Evolutionary conservation across 2,888 invertebrate species (phyloP).

Genomic region (Sphinx pinastri): DNA sequence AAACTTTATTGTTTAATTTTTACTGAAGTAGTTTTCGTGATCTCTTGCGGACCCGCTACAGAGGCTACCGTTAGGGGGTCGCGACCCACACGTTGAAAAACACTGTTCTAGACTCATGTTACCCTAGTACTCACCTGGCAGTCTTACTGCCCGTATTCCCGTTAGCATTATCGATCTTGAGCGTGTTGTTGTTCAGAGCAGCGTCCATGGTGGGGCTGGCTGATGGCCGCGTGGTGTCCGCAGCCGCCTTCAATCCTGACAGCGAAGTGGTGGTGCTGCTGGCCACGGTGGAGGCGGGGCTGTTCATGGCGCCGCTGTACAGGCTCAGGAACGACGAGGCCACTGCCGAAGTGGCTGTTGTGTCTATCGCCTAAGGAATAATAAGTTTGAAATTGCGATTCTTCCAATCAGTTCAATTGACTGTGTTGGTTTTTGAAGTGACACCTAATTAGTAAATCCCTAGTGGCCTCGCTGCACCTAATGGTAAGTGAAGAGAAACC

Average conservation of each 20-base stretch:
- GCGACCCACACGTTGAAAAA: too few relatives aligned
- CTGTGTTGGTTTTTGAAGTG: too few relatives aligned
- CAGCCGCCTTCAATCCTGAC: conserved; percentile 67
- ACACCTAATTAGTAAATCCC: too few relatives aligned
- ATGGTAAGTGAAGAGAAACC: too few relatives aligned
- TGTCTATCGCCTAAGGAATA: conserved; percentile 80
- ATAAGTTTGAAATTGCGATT: too few relatives aligned
- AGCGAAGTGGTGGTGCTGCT: conserved; percentile 56
- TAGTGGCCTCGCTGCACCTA: too few relatives aligned
- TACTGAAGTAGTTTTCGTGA: too few relatives aligned
- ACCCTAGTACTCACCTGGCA: conserved; percentile 59
- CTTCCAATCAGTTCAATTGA: too few relatives aligned
- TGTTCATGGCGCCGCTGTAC: conserved; percentile 78
- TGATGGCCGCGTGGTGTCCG: conserved; percentile 68
- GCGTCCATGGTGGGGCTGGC: conserved; percentile 71
- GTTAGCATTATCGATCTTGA: conserved; percentile 78
- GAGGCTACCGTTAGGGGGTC: too few relatives aligned
- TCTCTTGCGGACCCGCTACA: too few relatives aligned
- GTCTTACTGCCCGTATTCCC: conserved; percentile 77
- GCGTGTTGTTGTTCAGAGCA: conserved; percentile 71
- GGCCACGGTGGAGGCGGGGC: conserved; percentile 67
- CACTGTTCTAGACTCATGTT: neutral
- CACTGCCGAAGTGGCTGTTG: conserved; percentile 82
- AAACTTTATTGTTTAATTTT: too few relatives aligned
- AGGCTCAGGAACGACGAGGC: conserved; percentile 81